These are phyloP conservation scores for Arrhamphus sclerolepis DNA, from an alignment of 2,797 vertebrate genomes.

Conservation along the genomic window DNA sequence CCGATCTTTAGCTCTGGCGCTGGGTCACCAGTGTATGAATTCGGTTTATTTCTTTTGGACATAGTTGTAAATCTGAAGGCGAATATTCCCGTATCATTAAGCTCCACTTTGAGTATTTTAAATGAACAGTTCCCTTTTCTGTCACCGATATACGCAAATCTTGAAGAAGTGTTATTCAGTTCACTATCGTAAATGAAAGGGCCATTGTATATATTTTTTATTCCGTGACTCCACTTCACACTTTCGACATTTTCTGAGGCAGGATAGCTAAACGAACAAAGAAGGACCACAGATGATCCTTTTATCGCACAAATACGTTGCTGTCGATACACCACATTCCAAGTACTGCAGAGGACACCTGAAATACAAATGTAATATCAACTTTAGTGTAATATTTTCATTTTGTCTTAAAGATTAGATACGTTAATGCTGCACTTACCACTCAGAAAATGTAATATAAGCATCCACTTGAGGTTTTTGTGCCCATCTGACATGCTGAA, in stretches of 20 bases:
- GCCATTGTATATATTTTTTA: accelerated
- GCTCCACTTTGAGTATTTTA: conserved; percentile 31
- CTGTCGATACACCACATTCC: conserved; percentile 17
- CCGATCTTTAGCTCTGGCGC: conserved; percentile 30
- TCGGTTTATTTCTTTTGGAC: too few species aligned
- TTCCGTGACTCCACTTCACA: conserved; percentile 1
- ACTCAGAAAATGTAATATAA: conserved; percentile 15
- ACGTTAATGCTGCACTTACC: conserved; percentile 21
- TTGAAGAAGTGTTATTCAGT: accelerated
- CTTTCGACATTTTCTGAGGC: accelerated
- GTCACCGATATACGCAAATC: conserved; percentile 32
- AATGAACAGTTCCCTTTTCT: conserved; percentile 26
- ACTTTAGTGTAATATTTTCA: background rate
- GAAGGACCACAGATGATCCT: conserved; percentile 31
- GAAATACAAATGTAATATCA: conserved; percentile 11
- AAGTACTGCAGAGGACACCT: conserved; percentile 21
- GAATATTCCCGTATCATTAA: conserved; percentile 23
- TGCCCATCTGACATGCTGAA: conserved; percentile 17
- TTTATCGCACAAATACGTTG: conserved; percentile 9
- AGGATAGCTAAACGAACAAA: conserved; percentile 24
- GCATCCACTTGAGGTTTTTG: conserved; percentile 9
- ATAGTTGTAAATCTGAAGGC: conserved; percentile 20
- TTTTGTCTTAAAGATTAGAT: background rate
- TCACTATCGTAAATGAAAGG: background rate
- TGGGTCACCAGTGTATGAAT: background rate